These are phyloP conservation scores for Pseudomyrmex gracilis DNA, from an alignment of 1,140 invertebrate species.

Conservation along the genomic window DNA sequence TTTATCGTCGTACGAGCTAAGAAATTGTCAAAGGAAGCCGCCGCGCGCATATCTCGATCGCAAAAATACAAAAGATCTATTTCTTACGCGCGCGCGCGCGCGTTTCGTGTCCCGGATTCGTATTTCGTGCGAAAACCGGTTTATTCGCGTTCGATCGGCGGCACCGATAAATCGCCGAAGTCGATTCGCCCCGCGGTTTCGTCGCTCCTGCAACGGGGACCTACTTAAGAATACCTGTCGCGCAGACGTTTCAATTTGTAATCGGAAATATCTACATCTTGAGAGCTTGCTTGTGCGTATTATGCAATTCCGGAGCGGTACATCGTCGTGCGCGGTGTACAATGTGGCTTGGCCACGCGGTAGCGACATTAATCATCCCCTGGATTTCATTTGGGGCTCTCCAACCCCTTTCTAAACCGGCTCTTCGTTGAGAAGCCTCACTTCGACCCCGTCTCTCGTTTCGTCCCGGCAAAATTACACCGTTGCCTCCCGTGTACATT, in stretches of 20 bases:
- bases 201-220: conserved; percentile 27
- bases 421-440: conserved; percentile 26
- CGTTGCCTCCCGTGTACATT: conserved; percentile 31
- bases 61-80: conserved; percentile 54
- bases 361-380: conserved; percentile 65
- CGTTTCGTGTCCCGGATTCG: conserved; percentile 43
- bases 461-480: conserved; percentile 1
- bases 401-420: conserved; percentile 43
- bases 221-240: conserved; percentile 55
- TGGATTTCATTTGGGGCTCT: conserved; percentile 55
- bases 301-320: conserved; percentile 44
- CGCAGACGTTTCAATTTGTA: conserved; percentile 73
- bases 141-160: conserved; percentile 46
- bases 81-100: conserved; percentile 15
- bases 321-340: conserved; percentile 8
- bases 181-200: conserved; percentile 1
- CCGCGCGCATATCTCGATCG: conserved; percentile 8
- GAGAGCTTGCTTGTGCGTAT: conserved; percentile 27
- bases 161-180: conserved; percentile 63
- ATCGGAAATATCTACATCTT: conserved; percentile 67
- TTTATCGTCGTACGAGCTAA: conserved; percentile 9
- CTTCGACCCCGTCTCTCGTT: background rate
- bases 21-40: conserved; percentile 6
- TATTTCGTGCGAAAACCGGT: conserved; percentile 64
- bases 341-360: background rate